These are phyloP conservation scores for Aurelia sp. DNA, from an alignment of 30 jellyfish, hydroid and myxozoan species.

Conservation along the genomic window DNA sequence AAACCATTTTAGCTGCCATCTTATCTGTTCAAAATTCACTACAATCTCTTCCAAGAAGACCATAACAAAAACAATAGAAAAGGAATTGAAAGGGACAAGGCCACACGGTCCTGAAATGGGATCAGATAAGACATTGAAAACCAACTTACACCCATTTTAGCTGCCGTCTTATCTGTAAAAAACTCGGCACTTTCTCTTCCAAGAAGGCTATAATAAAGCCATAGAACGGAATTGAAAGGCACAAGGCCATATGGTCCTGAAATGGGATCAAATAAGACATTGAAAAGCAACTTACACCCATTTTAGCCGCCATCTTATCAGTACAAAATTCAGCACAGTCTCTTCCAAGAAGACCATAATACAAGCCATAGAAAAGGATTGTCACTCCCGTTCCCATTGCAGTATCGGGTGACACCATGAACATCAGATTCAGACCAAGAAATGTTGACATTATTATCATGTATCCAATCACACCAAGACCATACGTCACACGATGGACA, in stretches of 20 bases:
- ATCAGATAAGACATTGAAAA: no score
- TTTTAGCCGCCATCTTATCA: constrained; percentile 92
- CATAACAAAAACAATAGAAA: constrained; percentile 91
- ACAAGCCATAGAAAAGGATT: constrained; percentile 88
- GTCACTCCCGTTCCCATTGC: constrained; percentile 96
- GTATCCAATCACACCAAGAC: constrained; percentile 86
- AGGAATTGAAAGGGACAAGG: background rate
- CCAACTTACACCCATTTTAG: constrained; percentile 24
- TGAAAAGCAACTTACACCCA: constrained; percentile 81
- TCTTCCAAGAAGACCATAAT: constrained; percentile 96
- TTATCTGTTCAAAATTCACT: no score
- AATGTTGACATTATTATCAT: constrained; percentile 89
- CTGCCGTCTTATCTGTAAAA: background rate
- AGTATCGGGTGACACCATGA: constrained; percentile 79
- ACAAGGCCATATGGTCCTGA: no score
- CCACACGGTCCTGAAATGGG: no score
- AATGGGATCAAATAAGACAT: no score
- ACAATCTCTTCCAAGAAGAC: constrained; percentile 10
- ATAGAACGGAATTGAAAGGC: constrained; percentile 28
- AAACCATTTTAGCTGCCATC: no score
- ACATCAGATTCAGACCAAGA: constrained; percentile 85
- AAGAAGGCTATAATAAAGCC: constrained; percentile 95
- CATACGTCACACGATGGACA: constrained; percentile 90
- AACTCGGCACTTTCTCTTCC: no score
- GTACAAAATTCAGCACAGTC: constrained; percentile 95